Base-by-base conservation (phyloP, 2,113 vertebrate genomes). In the Merops nubicus region DNA sequence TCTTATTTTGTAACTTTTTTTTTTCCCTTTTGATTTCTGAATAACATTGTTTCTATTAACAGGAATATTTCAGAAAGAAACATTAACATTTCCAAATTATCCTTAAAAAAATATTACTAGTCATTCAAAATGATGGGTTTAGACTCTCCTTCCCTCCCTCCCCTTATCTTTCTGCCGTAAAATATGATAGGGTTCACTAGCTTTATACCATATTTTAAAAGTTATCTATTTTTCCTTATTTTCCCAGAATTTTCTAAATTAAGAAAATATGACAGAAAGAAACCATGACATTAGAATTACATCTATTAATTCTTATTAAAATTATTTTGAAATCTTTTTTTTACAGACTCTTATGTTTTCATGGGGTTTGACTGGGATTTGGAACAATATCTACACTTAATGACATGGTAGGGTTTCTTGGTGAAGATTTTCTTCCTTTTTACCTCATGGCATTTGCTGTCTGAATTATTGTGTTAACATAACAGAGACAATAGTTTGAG, bases 161-260 rank as follows among this genome's bases (percentile, higher is more conserved):
- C 38, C 7, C 4, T 5, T 3, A 11, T 8, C 3, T 62, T 91
- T 50, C 76, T 83, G 2, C 7, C 8, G 31, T 15, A 51, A 40
- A 65, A 70, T 14, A 0, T 40, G 5, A 33, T 43, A 6, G 68
- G 28, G 0, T 22, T 70, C 3, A 42, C 4, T 38, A 62, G 0
- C 11, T 33, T 64, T 70, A 20, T 15, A 38, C 2, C 1, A 4
- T 36, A 3, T 36, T 36, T 70, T 38, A 0, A 9, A 12, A 76
- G 40, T 1, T n/a, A 13, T 8, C 7, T 60, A 8, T 31, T 68
- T 65, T 57, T 64, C 15, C 21, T 0, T 21, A 2, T 34, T 73
- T 69, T 67, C 15, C 4, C 25, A 42, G 48, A 43, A 43, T 6
- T 72, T 83, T 79, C 20, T 40, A 34, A 63, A 79, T 69, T 22